phyloP scores from a whole-genome alignment of 2,797 vertebrate species.

The Cheirogaleus major region DNA sequence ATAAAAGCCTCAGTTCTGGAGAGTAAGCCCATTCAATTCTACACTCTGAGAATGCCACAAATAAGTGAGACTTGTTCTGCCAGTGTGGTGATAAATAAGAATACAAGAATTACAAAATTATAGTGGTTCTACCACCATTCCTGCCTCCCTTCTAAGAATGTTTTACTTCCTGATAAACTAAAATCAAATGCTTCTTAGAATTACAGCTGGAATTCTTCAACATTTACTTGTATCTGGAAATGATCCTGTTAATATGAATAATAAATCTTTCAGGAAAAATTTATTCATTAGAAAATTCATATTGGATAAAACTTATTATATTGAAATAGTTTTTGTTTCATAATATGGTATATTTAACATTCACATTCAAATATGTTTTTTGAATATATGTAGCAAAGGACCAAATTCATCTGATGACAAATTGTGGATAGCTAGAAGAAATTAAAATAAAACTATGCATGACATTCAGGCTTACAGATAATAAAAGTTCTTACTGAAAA shows the following conservation, averaged over 20 bases:
- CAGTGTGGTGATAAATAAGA: not conserved
- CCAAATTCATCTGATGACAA: not conserved
- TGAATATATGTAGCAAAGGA: not conserved
- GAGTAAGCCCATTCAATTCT: not conserved
- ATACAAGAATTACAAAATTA: not conserved
- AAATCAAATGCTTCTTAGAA: not conserved
- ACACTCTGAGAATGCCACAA: not conserved
- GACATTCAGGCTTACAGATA: not conserved
- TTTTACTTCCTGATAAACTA: not conserved
- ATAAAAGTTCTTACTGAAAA: not conserved
- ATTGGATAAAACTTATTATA: not conserved
- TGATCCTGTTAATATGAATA: not conserved
- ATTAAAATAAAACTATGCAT: not conserved
- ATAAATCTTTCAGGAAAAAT: not conserved
- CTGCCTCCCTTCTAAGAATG: not conserved
- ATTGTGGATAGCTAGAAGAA: not conserved
- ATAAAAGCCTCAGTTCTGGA: not conserved
- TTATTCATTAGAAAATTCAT: not conserved
- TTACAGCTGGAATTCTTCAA: not conserved
- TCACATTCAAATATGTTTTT: not conserved
- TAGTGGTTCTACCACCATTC: not conserved
- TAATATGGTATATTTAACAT: not conserved
- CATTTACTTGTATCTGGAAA: not conserved
- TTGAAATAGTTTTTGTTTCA: not conserved
- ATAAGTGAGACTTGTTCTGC: not conserved